These are phyloP conservation scores for Penaeus vannamei DNA, from an alignment of 1,140 invertebrate species.

Conservation along the genomic window DNA sequence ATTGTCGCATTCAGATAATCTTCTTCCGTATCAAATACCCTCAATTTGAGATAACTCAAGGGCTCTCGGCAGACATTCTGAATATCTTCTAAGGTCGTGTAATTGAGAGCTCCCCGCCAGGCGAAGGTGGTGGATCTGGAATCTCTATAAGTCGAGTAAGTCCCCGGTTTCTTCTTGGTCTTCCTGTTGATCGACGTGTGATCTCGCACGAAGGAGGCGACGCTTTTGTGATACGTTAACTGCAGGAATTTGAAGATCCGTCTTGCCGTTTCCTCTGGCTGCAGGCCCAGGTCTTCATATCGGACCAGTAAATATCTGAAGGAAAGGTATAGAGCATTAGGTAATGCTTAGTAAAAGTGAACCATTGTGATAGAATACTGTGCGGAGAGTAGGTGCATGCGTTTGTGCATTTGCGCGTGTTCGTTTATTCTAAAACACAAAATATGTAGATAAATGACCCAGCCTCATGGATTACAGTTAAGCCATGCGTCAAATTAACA, in stretches of 20 bases:
- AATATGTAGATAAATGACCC: too few species aligned
- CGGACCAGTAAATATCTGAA: constrained; percentile 67
- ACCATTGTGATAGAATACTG: not conserved
- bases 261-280: constrained; percentile 66
- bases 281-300: constrained; percentile 69
- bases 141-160: constrained; percentile 67
- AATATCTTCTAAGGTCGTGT: constrained; percentile 44
- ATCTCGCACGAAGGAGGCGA: constrained; percentile 57
- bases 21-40: constrained; percentile 54
- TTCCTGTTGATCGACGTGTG: constrained; percentile 59
- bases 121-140: constrained; percentile 64
- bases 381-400: not conserved
- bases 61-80: constrained; percentile 61
- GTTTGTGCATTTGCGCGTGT: not conserved
- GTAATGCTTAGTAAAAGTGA: not conserved
- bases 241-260: constrained; percentile 68
- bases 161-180: not conserved
- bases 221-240: constrained; percentile 58
- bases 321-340: not conserved
- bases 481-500: not conserved
- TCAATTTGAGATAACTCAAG: constrained; percentile 48
- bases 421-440: not conserved
- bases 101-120: constrained; percentile 65
- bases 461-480: not conserved
- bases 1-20: constrained; percentile 62